Percentiles rank a stretch among this genome's conserved stretches.
Conservation (phyloP, 2,113 vertebrate species). For the Danio rerio region GRCz12tu NC_133194.1:9202001-9202500, state of each 20-base stretch:
- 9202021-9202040: constrained; percentile 77
- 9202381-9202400: neutral
- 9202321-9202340: too few relatives aligned
- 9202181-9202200: neutral
- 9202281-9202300: neutral
- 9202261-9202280: neutral
- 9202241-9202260: neutral
- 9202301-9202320: neutral
- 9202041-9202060: constrained; percentile 74
- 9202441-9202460: neutral
- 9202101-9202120: constrained; percentile 91
- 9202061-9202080: constrained; percentile 79
- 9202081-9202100: constrained; percentile 75
- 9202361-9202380: too few relatives aligned
- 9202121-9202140: constrained; percentile 97
- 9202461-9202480: neutral
- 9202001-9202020: constrained; percentile 57
- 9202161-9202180: neutral
- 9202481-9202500: neutral
- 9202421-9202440: too few relatives aligned
- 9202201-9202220: constrained; percentile 6
- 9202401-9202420: neutral
- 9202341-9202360: too few relatives aligned
- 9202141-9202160: constrained; percentile 70
- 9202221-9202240: neutral